Evolutionary conservation across 2,797 vertebrate genomes (phyloP), one percentile per base, ranked within the genome.

Genomic region (Enteromius radiatus): DNA sequence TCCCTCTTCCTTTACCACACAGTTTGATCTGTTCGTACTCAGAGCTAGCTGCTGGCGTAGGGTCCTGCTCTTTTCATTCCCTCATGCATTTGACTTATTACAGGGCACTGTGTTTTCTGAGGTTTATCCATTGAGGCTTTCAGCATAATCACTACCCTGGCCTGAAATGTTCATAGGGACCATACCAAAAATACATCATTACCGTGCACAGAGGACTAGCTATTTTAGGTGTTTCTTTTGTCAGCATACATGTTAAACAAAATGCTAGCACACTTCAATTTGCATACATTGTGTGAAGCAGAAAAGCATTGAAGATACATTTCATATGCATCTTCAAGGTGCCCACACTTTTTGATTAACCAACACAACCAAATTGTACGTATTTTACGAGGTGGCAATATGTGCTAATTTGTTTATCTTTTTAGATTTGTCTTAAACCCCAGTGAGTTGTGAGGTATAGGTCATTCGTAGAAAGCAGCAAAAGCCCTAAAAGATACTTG

Each of bases 11-110:
- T 81, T 75, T 45, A 77, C 91, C 89, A 82, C 87, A 90, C 84
- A 81, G 86, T 90, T 90, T 17, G 91, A 86, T 90, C 83, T 65
- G 85, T 86, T 83, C 88, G 70, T 83, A 77, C 82, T 83, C 38
- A 71, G 85, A 89, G 88, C 85, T 73, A 43, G 61, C 52, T 85
- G 64, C 64, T 77, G 84, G 88, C 74, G 36, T 78, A 47, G 65
- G 84, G 75, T 81, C 74, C 67, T 41, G 33, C 23, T 63, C 69
- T 63, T 83, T 77, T 77, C 61, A 80, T 85, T 63, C 79, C 31
- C 78, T 71, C 45, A 73, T 77, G 76, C 79, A 77, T 79, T 65
- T 86, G 67, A 77, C 45, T 85, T 85, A 81, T 82, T 83, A 75
- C 80, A 76, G 38, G 75, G 64, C 28, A 49, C 68, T 76, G 82